Evolutionary conservation across 37 sponge, comb jelly and placozoan genomes (phyloP), one percentile per base, ranked within the genome.

Genomic region (Ephydatia muelleri): DNA sequence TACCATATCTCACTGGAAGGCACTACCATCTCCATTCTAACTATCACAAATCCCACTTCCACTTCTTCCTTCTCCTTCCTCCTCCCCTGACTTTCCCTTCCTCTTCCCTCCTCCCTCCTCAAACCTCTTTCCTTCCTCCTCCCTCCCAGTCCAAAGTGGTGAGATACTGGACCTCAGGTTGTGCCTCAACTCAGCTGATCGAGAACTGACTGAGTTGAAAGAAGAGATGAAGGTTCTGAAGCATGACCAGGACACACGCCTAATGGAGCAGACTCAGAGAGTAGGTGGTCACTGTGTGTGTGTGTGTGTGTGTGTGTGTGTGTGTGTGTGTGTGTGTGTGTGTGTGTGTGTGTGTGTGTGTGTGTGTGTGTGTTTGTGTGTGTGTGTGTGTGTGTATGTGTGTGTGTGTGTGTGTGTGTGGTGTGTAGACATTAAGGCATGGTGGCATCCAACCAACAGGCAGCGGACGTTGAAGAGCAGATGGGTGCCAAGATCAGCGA

Each of bases 141-240:
- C 29, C 21, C 74, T 8, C 23, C 13, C 37, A 83, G 89, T 89
- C 65, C 69, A 89, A 37, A 83, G 86, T 19, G 78, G 86, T 75
- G 93, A 93, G 31, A 87, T 89, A 47, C 22, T 66, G 37, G 93
- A 93, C 68, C 77, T 93, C 36, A 82, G 90, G 29, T 67, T 86
- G 70, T 83, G 90, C 22, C 80, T 89, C 30, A 64, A 74, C 43
- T 83, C 93, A 39, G 83, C 90, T 66, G 93, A 93, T 57, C 67
- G 69, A 28, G 93, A 89, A 71, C 74, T 93, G 73, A n/a, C 67
- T 4, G 90, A 93, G 68, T 37, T 83, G 29, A 89, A 86, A 76
- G 64, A 47, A 0, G 81, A 76, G 49, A 35, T 28, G 49, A 72
- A 30, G 40, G 76, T 80, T 37, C 81, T 83, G 81, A 69, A 38